phyloP scores from a whole-genome alignment of 2,888 invertebrate species.

The Pycnomerus fuliginosus region DNA sequence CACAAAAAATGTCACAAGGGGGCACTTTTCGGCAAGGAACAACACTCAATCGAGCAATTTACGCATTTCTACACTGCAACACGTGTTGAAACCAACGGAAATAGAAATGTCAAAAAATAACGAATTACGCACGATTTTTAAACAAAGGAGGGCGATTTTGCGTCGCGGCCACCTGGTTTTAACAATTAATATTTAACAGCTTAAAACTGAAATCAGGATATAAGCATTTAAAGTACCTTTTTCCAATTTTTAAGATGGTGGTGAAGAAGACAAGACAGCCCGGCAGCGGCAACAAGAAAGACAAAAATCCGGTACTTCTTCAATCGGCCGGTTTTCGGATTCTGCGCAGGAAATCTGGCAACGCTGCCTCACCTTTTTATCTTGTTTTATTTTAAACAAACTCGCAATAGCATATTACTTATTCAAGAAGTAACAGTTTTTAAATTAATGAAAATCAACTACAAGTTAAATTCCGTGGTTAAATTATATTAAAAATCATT shows the following conservation, averaged over 20 bases:
- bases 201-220: not conserved
- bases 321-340: conserved; percentile 1
- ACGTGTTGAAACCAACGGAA: conserved; percentile 19
- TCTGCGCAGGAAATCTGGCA: not conserved
- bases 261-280: conserved; percentile 11
- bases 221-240: not conserved
- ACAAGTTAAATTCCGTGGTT: too few species aligned
- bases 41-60: conserved; percentile 2
- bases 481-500: too few species aligned
- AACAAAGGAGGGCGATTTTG: conserved; percentile 5
- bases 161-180: conserved; percentile 17
- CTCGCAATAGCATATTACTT: too few species aligned
- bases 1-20: not conserved
- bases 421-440: too few species aligned
- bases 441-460: not conserved
- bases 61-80: conserved; percentile 9
- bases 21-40: not conserved
- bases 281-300: conserved; percentile 22
- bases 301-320: conserved; percentile 19
- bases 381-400: too few species aligned
- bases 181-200: not conserved
- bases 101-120: conserved; percentile 12
- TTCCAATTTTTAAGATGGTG: conserved; percentile 12
- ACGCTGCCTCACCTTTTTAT: not conserved
- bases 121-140: not conserved